These are phyloP conservation scores for Haliaeetus leucogaster DNA, from an alignment of 2,113 vertebrate genomes.

Conservation along the genomic window DNA sequence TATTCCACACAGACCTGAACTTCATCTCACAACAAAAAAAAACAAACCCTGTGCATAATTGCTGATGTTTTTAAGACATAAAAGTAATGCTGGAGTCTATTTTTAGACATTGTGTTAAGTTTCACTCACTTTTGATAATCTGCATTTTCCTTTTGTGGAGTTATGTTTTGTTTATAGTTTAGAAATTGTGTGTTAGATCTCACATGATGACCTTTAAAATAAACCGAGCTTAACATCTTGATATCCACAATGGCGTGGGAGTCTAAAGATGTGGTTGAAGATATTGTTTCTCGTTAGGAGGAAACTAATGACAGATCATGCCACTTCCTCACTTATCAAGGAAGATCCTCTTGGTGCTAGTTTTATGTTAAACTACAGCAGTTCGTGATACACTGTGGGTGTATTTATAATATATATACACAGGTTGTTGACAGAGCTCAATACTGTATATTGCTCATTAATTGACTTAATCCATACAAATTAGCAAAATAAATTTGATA, in stretches of 20 bases:
- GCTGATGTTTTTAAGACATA: background rate
- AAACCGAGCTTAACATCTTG: constrained; percentile 53
- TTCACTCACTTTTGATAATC: constrained; percentile 39
- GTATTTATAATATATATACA: background rate
- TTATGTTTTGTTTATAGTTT: constrained; percentile 64
- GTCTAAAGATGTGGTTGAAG: constrained; percentile 72
- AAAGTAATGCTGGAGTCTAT: background rate
- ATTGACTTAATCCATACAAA: background rate
- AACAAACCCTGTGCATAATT: background rate
- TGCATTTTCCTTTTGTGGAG: constrained; percentile 47
- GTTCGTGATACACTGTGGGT: background rate
- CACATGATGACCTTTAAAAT: constrained; percentile 75
- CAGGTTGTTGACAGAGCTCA: background rate
- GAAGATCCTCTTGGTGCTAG: constrained; percentile 15
- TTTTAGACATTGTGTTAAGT: constrained; percentile 27
- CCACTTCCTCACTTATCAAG: constrained; percentile 72
- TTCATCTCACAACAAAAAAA: background rate
- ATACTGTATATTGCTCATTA: background rate
- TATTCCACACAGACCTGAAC: background rate
- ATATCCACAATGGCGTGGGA: constrained; percentile 67
- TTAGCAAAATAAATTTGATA: background rate
- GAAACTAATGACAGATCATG: constrained; percentile 76
- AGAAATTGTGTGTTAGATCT: constrained; percentile 65
- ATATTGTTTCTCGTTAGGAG: constrained; percentile 74
- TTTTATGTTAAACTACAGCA: background rate